A percentile compares a stretch with the other conserved stretches of the same genome.
These are phyloP conservation scores for Myiagra hebetior DNA, from an alignment of 2,113 vertebrate species.

Conservation along the genomic window DNA sequence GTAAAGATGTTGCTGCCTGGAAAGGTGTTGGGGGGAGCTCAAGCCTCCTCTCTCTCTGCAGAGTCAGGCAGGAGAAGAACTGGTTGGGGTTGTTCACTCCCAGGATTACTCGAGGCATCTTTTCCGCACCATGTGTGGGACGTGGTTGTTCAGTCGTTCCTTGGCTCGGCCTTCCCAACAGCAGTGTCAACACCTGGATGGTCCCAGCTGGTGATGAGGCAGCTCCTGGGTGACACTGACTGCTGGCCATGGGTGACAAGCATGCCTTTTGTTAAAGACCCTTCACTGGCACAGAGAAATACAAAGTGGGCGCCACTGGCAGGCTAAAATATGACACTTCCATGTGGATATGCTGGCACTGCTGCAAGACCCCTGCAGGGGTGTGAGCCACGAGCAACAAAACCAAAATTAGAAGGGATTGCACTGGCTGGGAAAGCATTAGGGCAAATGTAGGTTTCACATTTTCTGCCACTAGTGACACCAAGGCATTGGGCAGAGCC, in stretches of 20 bases:
- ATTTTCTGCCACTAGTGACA: not conserved
- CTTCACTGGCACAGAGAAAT: not conserved
- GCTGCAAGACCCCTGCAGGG: not conserved
- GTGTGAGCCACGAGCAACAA: not conserved
- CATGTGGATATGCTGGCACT: not conserved
- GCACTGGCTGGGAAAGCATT: not conserved
- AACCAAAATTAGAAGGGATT: not conserved
- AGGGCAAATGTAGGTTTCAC: not conserved
- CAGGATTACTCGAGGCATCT: not conserved
- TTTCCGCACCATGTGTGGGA: not conserved
- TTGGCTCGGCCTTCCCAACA: not conserved
- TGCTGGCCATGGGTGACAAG: not conserved
- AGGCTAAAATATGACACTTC: not conserved
- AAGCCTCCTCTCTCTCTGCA: not conserved
- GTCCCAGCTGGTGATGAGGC: not conserved
- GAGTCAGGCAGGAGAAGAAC: not conserved
- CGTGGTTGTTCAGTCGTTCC: not conserved
- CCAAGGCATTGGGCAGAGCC: not conserved
- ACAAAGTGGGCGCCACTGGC: not conserved
- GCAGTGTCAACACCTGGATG: not conserved
- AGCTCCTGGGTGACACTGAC: not conserved
- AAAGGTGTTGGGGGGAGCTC: not conserved
- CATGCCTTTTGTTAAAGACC: not conserved
- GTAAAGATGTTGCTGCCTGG: not conserved
- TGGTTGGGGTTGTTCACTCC: not conserved